Base-by-base conservation (phyloP, 2,888 invertebrate genomes). In the Cenopis cana region DNA sequence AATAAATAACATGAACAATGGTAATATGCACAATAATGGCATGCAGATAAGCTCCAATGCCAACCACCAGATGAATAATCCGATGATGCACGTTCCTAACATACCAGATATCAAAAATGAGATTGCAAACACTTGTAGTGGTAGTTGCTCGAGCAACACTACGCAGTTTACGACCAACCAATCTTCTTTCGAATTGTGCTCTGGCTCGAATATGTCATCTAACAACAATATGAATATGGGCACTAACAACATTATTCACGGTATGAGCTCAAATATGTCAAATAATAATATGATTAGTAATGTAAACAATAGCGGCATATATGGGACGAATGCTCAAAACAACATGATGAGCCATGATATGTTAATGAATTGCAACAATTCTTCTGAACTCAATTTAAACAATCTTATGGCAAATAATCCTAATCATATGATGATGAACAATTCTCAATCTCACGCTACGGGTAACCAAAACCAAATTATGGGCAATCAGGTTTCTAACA, bases 31-130 rank as follows among this genome's bases (percentile, higher is more conserved):
- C 14, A 89, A 86, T 65, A 90, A 80, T 74, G 78, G 87, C 2
- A 90, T 93, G 89, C 91, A 91, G 81, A 90, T 93, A 69, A 83
- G 85, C 36, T 91, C 85, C 24, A 92, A 87, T 74, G 73, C 85
- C 10, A 89, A 82, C 74, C 91, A 91, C 76, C 92, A 90, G 76
- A 86, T 93, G 80, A 90, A 83, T 72, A 91, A 83, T 74, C 82
- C 89, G 12, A 85, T 93, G 75, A 89, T 93, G 89, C 93, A 93
- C 74, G 86, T 83, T 71, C 88, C 90, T 6, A 93, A 89, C 75
- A 93, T 93, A 75, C 89, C 93, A 8, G 93, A 93, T 73, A 93
- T 93, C 33, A 93, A 93, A 82, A 93, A 89, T 78, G 93, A 93
- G 76, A 91, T 93, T 49, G 89, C 91, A 80, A 91, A 85, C 76